Conservation (phyloP, 2,113 vertebrate species). For the Cricetomys ansorgei region DNA sequence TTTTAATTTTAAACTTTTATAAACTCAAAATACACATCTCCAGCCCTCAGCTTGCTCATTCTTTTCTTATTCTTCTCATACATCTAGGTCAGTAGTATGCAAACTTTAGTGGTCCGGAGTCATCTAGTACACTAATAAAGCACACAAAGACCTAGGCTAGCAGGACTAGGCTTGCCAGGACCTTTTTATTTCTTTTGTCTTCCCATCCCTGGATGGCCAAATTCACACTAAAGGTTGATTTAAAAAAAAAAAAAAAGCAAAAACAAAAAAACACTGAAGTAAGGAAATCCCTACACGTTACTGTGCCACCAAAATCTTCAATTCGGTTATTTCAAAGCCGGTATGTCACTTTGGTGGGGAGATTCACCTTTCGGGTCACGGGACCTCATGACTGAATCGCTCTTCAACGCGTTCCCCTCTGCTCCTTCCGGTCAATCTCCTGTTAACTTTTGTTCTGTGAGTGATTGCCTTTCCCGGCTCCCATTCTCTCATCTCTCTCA, state of each 20-base stretch:
- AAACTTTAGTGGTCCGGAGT: not conserved
- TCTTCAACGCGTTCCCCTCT: not conserved
- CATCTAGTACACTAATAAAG: not conserved
- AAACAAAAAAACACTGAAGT: not conserved
- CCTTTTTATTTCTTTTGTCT: not conserved
- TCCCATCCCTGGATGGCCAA: not conserved
- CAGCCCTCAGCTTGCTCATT: not conserved
- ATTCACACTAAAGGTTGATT: not conserved
- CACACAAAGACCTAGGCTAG: not conserved
- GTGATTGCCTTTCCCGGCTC: not conserved
- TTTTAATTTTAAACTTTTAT: not conserved
- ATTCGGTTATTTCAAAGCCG: not conserved
- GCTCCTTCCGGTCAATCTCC: not conserved
- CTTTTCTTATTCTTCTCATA: not conserved
- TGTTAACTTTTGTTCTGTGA: not conserved
- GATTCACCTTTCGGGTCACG: not conserved
- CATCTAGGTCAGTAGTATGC: not conserved
- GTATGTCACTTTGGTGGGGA: not conserved
- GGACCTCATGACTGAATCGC: not conserved
- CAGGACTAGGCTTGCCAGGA: not conserved
- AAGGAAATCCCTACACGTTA: not conserved
- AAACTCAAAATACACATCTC: conserved; percentile 22
- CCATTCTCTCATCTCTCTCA: not conserved
- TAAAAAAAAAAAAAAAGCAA: not conserved
- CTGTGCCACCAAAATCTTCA: not conserved